Evolutionary conservation across 2,113 vertebrate species (phyloP), one percentile per base, ranked within the genome.

Genomic region (Alexandromys fortis): DNA sequence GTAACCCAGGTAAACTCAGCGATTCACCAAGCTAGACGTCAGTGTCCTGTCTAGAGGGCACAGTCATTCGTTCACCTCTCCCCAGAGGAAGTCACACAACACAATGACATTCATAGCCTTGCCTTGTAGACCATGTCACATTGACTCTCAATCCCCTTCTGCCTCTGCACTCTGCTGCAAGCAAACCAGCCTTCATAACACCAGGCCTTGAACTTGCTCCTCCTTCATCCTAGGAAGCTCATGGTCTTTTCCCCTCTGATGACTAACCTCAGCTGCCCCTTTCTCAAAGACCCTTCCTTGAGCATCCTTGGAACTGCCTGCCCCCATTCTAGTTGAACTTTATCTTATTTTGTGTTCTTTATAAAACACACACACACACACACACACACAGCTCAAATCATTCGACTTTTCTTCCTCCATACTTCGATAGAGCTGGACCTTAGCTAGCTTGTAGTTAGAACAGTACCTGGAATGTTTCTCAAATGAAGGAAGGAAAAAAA

Each of bases 221-320:
- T 33, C 35, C 30, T 82, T 47, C 63, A 55, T 42, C 42, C 35
- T 22, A 67, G 14, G 45, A 89, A 73, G 24, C 28, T 49, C 35
- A 2, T 35, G 3, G 22, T 45, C 61, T 30, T 67, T 35, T 42
- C 58, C 22, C 49, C 68, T 81, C 26, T 78, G 42, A 42, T n/a
- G 86, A 83, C 26, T 38, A 78, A 75, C 19, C 63, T 91, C 38
- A 47, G 38, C 17, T 49, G 10, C 42, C 88, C 65, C 75, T 78
- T 58, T 21, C 30, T n/a, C 91, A 42, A 86, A 45, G 89, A 92
- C 4, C 26, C 67, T 72, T 89, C 67, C 47, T 68, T 12, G 47
- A 3, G 52, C 47, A 63, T 4, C 16, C 19, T 7, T 55, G 82
- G 42, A 61, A 72, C 22, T 0, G 0, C 35, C 7, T 0, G 5